Conservation (phyloP, 2,888 invertebrate species). For the Germaria angustata region DNA sequence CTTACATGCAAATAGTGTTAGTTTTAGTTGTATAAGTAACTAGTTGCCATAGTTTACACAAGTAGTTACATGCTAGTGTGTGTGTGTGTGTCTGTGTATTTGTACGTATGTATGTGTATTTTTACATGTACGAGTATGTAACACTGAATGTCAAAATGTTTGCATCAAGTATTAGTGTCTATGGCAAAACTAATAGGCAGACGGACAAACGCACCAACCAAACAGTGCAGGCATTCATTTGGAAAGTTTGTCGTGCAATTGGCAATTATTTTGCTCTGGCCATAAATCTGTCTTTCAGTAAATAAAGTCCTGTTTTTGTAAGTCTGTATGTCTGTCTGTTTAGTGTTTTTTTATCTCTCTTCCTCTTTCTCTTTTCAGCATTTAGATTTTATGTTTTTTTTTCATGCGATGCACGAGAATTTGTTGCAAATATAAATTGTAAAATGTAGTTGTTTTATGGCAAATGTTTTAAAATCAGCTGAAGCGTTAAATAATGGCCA, state of each 20-base stretch:
- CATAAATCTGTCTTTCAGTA: constrained; percentile 67
- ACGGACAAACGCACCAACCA: background rate
- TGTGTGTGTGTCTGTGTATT: background rate
- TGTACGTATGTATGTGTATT: background rate
- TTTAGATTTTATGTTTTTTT: constrained; percentile 2
- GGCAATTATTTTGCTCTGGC: constrained; percentile 67
- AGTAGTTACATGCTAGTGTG: constrained; percentile 5
- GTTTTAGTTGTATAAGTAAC: background rate
- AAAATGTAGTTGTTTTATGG: constrained; percentile 40
- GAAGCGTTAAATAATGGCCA: constrained; percentile 62
- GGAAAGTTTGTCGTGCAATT: constrained; percentile 66
- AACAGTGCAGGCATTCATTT: constrained; percentile 56
- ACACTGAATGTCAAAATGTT: constrained; percentile 26
- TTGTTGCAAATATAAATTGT: constrained; percentile 35
- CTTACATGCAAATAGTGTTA: background rate
- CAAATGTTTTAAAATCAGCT: constrained; percentile 55
- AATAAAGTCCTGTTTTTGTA: constrained; percentile 58
- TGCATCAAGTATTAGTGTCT: constrained; percentile 45
- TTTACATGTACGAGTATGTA: background rate
- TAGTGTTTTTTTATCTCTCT: background rate
- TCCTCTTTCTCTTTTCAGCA: background rate
- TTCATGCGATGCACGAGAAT: background rate
- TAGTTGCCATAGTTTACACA: constrained; percentile 26
- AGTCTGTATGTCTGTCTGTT: constrained; percentile 4
- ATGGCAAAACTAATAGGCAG: constrained; percentile 18